Conservation (phyloP, 2,797 vertebrate species). For the Pipistrellus pipistrellus region DNA sequence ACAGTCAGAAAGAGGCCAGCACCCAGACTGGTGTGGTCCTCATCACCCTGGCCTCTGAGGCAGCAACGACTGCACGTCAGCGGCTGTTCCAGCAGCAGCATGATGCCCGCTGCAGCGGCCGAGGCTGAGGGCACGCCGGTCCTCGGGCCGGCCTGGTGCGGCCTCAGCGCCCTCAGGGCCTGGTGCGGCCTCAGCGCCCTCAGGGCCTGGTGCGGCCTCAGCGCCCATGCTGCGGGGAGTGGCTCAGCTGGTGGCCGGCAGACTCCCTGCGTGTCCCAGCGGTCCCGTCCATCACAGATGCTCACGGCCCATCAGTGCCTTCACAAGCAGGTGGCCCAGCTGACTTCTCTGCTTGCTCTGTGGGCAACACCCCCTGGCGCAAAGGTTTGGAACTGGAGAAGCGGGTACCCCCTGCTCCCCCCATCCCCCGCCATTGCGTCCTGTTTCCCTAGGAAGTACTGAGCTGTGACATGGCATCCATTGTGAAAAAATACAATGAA, state of each 20-base stretch:
- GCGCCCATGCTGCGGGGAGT: too few relatives aligned
- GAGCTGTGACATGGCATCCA: neutral
- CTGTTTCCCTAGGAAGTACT: constrained; percentile 9
- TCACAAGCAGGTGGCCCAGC: neutral
- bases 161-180: too few relatives aligned
- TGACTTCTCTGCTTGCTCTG: neutral
- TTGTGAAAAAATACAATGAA: constrained; percentile 2
- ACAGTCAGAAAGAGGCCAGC: neutral
- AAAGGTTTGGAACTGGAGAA: neutral
- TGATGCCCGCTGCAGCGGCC: neutral
- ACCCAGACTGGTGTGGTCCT: neutral
- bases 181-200: neutral
- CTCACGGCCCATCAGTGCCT: neutral
- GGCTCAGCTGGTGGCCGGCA: neutral
- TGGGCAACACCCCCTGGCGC: neutral
- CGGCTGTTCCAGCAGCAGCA: neutral
- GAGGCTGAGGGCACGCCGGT: neutral
- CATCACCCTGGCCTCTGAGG: neutral
- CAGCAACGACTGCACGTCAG: neutral
- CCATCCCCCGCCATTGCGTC: neutral
- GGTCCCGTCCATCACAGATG: neutral
- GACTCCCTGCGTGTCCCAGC: neutral
- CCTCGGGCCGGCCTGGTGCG: neutral
- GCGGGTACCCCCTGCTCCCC: too few relatives aligned
- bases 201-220: neutral